Conservation (phyloP, 1,140 invertebrate genomes). For the Amphibalanus amphitrite region DNA sequence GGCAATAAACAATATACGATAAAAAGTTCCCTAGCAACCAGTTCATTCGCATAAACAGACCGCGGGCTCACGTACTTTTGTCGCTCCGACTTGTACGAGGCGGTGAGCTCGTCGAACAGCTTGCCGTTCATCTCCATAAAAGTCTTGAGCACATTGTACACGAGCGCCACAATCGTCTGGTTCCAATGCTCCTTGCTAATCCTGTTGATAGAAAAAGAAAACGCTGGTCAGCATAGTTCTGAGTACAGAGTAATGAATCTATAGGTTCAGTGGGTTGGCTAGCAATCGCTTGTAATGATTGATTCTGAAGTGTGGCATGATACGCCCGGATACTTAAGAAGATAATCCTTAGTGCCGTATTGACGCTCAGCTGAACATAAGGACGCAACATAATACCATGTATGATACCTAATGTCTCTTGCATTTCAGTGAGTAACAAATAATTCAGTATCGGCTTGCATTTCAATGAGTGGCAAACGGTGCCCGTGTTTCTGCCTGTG, state of each 20-base stretch:
- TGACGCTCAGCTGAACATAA: no score
- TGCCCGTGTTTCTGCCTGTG: no score
- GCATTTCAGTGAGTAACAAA: not conserved
- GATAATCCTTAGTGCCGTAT: no score
- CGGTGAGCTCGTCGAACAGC: slow-evolving; percentile 94
- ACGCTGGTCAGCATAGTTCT: no score
- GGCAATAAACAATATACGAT: slow-evolving; percentile 18
- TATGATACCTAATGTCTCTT: no score
- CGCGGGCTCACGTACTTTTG: slow-evolving; percentile 5
- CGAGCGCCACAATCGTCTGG: slow-evolving; percentile 95
- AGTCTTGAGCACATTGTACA: slow-evolving; percentile 98
- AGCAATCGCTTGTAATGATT: no score
- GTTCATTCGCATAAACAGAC: slow-evolving; percentile 8
- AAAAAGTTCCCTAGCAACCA: slow-evolving; percentile 7
- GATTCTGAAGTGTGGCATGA: no score
- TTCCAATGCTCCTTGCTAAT: slow-evolving; percentile 99
- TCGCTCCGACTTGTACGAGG: slow-evolving; percentile 93
- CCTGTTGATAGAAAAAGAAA: slow-evolving; percentile 41
- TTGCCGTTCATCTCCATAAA: slow-evolving; percentile 99
- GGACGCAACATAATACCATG: no score
- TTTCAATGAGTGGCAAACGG: no score
- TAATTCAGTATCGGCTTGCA: slow-evolving; percentile 1
- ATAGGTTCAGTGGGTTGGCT: no score
- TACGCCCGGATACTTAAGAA: no score
- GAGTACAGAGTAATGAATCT: no score